Percentiles rank a stretch among this genome's conserved stretches.
Evolutionary conservation across 2,113 vertebrate genomes (phyloP).

Genomic region (Nibea albiflora): DNA sequence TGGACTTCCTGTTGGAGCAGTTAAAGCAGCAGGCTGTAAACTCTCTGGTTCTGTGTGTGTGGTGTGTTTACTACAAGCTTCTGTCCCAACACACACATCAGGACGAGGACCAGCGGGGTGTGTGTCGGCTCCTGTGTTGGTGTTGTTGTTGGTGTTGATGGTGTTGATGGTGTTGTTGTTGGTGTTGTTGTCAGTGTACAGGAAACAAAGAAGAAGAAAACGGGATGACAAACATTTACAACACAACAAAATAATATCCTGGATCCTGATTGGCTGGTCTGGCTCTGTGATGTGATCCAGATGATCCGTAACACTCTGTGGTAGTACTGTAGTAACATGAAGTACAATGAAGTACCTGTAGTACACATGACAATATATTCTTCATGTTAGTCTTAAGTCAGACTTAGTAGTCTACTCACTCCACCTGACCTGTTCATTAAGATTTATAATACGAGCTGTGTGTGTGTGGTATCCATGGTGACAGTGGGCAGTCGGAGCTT

Average conservation of each 20-base stretch:
- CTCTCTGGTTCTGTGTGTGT: not conserved
- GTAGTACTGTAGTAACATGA: no score
- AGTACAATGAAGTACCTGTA: no score
- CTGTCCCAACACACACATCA: not conserved
- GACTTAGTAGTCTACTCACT: constrained; percentile 22
- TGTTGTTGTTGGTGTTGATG: not conserved
- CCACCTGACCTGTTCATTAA: not conserved
- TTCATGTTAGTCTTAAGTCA: not conserved
- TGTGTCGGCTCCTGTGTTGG: not conserved
- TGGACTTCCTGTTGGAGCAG: constrained; percentile 23
- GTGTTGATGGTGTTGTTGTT: not conserved
- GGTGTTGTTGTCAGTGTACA: not conserved
- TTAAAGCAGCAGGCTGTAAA: constrained; percentile 10
- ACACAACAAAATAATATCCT: not conserved
- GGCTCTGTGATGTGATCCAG: no score
- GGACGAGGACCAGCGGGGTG: not conserved
- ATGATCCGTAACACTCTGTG: no score
- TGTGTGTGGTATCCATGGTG: constrained; percentile 22
- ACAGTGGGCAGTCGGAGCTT: not conserved
- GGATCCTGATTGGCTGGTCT: no score
- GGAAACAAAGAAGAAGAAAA: not conserved
- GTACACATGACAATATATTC: no score
- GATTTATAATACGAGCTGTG: constrained; percentile 17
- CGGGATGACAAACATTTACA: constrained; percentile 1
- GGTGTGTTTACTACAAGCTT: no score